Evolutionary conservation across 2,888 invertebrate species (phyloP), one percentile per base, ranked within the genome.

Genomic region (Trichopria drosophilae): DNA sequence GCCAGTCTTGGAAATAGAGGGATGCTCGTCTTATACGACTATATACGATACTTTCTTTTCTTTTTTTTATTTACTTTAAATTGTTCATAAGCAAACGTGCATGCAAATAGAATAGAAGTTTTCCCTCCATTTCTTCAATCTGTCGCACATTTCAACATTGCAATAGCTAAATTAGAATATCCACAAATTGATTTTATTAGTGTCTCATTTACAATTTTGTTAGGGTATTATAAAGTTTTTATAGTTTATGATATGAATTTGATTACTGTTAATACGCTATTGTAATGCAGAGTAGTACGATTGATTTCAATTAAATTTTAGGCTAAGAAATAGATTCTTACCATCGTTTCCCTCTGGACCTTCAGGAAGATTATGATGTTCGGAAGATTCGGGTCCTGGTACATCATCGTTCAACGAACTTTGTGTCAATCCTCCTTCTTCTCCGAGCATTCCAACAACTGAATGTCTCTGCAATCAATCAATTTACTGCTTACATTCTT

Each of bases 301-400:
- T 22, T 47, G 10, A 42, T n/a, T 43, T 34, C 1, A 34, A 2
- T 23, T 46, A 34, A 48, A 23, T 34, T 19, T 41, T 47, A 46
- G 40, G 57, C 56, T 58, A 36, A 60, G 64, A n/a, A n/a, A n/a
- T n/a, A n/a, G n/a, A 59, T 41, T 73, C 77, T 76, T 76, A 77
- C 77, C 76, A 75, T 77, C 77, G 59, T 75, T 71, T 71, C 75
- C 75, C 65, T 77, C 77, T 65, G 76, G 68, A 66, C 72, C 71
- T 69, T 77, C 77, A 31, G 75, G 75, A 56, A 73, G 73, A 59
- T 72, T 74, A 60, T 73, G 73, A 45, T 74, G 72, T 60, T 75
- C 75, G 50, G 73, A 70, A 58, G 71, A 64, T 64, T 74, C 75
- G 44, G 71, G 67, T 59, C 70, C 69, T 53, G 70, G 60, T 58